A percentile compares a stretch with the other conserved stretches of the same genome.
Evolutionary conservation across 2,113 vertebrate species (phyloP).

Genomic region (Origma solitaria): DNA sequence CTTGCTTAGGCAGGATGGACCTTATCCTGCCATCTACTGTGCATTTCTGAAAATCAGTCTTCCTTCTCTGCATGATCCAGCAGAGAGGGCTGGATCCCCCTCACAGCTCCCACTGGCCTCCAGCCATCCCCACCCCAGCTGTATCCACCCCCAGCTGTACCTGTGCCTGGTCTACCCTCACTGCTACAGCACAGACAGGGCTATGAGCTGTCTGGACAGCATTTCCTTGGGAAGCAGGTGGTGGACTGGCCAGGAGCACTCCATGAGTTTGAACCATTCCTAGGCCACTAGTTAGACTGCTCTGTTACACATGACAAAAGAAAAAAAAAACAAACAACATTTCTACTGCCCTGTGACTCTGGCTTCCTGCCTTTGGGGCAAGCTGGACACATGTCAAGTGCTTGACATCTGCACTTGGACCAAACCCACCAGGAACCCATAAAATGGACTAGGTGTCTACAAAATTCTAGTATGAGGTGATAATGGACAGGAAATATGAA

Average conservation of each 20-base stretch:
- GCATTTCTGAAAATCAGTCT: background rate
- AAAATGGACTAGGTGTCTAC: background rate
- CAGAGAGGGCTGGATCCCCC: background rate
- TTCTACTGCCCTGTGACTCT: background rate
- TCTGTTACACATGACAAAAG: background rate
- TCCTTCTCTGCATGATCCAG: background rate
- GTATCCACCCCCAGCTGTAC: background rate
- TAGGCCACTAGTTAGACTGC: background rate
- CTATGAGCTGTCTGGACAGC: background rate
- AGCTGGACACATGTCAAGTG: background rate
- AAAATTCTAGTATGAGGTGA: background rate
- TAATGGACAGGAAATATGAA: background rate
- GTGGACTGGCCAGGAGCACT: background rate
- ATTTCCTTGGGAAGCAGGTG: background rate
- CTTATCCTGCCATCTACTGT: background rate
- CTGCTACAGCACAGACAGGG: accelerated
- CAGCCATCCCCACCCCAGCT: background rate
- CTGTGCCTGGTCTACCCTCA: background rate
- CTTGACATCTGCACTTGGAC: background rate
- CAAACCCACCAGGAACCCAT: background rate
- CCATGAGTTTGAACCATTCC: background rate
- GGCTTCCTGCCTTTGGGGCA: background rate
- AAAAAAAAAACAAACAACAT: background rate
- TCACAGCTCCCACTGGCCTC: background rate
- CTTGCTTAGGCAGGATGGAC: background rate